phyloP scores from a whole-genome alignment of 2,888 invertebrate species.

The Polydrusus tereticollis region DNA sequence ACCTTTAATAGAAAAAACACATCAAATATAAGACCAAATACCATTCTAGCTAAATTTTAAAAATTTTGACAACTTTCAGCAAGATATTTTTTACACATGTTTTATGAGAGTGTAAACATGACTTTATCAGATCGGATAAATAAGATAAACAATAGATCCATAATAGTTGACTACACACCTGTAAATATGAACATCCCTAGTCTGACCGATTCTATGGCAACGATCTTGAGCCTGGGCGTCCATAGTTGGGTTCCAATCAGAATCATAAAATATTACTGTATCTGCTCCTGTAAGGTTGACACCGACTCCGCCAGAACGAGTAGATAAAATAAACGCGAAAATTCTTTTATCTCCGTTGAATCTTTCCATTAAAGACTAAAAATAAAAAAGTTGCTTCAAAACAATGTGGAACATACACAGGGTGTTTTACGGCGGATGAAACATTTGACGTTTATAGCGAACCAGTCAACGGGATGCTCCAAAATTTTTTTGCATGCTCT shows the following conservation, averaged over 20 bases:
- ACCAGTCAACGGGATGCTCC: too few species aligned
- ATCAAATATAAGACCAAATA: too few species aligned
- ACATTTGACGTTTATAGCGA: too few species aligned
- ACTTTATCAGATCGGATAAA: not conserved
- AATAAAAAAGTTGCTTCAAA: not conserved
- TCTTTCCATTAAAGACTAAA: slow-evolving; percentile 89
- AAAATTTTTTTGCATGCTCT: too few species aligned
- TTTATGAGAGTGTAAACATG: not conserved
- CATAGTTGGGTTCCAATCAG: slow-evolving; percentile 99
- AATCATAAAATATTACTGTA: slow-evolving; percentile 99
- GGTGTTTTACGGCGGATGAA: too few species aligned
- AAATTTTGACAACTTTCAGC: too few species aligned
- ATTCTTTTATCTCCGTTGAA: slow-evolving; percentile 96
- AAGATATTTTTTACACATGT: not conserved
- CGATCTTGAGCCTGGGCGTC: slow-evolving; percentile 97
- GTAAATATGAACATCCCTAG: slow-evolving; percentile 98
- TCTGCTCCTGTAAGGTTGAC: slow-evolving; percentile 99
- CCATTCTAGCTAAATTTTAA: too few species aligned
- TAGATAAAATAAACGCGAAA: slow-evolving; percentile 98
- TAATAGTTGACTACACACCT: slow-evolving; percentile 65
- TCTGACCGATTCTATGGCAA: slow-evolving; percentile 99
- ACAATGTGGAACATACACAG: too few species aligned
- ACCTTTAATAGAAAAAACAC: too few species aligned
- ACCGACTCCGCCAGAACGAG: slow-evolving; percentile 97
- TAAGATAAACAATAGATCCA: not conserved